Evolutionary conservation across 2,113 vertebrate species (phyloP), one percentile per base, ranked within the genome.

Genomic region (Oreochromis aureus): DNA sequence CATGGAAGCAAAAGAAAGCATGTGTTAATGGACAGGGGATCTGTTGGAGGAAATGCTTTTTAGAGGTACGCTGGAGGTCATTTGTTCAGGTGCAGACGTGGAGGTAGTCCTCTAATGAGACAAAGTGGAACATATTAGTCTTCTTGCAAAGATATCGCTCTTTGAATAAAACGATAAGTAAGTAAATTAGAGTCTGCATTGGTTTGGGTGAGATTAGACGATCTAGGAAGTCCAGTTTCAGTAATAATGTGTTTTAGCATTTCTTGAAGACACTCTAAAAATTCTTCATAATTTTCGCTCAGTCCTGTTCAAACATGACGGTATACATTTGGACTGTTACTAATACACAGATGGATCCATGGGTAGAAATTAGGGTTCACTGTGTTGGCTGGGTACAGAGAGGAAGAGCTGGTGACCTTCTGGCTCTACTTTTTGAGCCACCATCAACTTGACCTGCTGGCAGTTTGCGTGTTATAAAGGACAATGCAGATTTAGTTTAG

Each of bases 21-120:
- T 89, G 85, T 83, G 86, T 85, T 96, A 96, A 96, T 96, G 96
- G 93, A 94, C 88, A 63, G 30, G 39, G 69, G 87, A 91, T 89
- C 89, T 24, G 32, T 82, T 80, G 73, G 51, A 85, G 85, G 51
- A 82, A 88, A 88, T 79, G 83, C 91, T 85, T 88, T 85, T 89
- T 83, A 82, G 78, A 89, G 93, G 46, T 87, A 81, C 10, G 71
- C 76, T 84, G 36, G 66, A 89, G 81, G 78, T 63, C 71, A 69
- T 87, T 89, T 80, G 63, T 90, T 85, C 51, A 69, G 84, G 79
- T 87, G 80, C 34, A 81, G 51, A 87, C 83, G 19, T 55, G 46
- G 81, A 66, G 41, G 41, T 30, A 16, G 46, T 83, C 51, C 53
- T 58, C 56, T 44, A 36, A 11, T 44, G 19, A 84, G 83, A 41